Evolutionary conservation across 1,140 invertebrate species (phyloP).

Genomic region (Lamellibrachia luymesi): DNA sequence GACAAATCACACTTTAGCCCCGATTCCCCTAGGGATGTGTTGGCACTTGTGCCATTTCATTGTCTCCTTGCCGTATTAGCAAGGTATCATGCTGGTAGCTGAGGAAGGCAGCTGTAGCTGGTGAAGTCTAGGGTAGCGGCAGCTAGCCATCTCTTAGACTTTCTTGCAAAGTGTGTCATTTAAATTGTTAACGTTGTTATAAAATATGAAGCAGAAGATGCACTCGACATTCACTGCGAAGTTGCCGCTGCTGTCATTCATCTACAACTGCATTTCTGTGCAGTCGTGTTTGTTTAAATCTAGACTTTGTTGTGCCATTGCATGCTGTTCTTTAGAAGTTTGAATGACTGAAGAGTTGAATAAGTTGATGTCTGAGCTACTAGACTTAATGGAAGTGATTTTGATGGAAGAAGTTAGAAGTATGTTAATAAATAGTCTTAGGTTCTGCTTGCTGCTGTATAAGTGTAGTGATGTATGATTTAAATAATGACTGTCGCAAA

Average conservation of each 20-base stretch:
- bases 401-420: background rate
- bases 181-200: background rate
- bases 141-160: background rate
- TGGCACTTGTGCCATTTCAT: background rate
- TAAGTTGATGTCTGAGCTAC: background rate
- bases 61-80: background rate
- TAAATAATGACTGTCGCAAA: background rate
- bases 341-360: background rate
- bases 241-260: background rate
- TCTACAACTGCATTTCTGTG: background rate
- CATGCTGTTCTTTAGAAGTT: background rate
- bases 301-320: background rate
- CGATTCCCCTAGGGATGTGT: background rate
- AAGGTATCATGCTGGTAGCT: background rate
- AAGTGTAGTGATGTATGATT: background rate
- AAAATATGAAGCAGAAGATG: background rate
- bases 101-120: background rate
- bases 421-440: slow-evolving; percentile 2
- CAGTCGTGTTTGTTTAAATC: background rate
- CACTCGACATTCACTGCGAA: background rate
- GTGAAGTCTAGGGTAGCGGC: background rate
- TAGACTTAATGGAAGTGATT: background rate
- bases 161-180: background rate
- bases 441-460: background rate
- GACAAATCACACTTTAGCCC: background rate